phyloP scores from a whole-genome alignment of 2,888 invertebrate species.

The Poecilus cupreus region DNA sequence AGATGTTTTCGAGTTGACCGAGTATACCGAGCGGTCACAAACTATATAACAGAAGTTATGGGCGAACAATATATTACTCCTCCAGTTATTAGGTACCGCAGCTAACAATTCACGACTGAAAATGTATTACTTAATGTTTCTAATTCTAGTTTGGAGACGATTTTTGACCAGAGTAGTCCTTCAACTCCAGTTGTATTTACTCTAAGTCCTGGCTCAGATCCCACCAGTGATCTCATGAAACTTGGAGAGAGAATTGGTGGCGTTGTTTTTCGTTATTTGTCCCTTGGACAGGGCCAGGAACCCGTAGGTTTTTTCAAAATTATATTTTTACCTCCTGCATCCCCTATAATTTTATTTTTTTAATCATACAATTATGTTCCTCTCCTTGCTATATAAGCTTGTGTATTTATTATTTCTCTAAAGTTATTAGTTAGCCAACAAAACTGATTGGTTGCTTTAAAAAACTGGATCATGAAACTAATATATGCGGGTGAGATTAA shows the following conservation, averaged over 20 bases:
- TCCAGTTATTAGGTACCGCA: conserved; percentile 81
- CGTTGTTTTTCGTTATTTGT: conserved; percentile 89
- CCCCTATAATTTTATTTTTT: no score
- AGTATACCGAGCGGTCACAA: conserved; percentile 88
- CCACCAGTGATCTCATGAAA: conserved; percentile 89
- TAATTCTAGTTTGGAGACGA: conserved; percentile 82
- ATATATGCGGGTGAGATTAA: no score
- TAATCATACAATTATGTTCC: no score
- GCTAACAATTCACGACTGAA: no score
- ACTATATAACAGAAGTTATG: conserved; percentile 88
- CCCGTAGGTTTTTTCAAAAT: conserved; percentile 79
- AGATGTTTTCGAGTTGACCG: conserved; percentile 94
- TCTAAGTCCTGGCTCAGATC: conserved; percentile 95
- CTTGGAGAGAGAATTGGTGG: conserved; percentile 81
- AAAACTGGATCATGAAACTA: no score
- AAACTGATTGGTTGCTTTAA: no score
- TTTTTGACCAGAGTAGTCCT: conserved; percentile 89
- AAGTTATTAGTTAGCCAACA: no score
- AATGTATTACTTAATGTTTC: no score
- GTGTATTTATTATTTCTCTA: no score
- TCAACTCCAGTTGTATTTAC: conserved; percentile 93
- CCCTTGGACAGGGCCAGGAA: conserved; percentile 96
- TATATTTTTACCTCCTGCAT: no score
- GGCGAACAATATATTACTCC: conserved; percentile 93
- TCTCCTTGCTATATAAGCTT: no score